A percentile compares a stretch with the other conserved stretches of the same genome.
phyloP scores from a whole-genome alignment of 2,888 invertebrate species.

The Chelonus formosanus region DNA sequence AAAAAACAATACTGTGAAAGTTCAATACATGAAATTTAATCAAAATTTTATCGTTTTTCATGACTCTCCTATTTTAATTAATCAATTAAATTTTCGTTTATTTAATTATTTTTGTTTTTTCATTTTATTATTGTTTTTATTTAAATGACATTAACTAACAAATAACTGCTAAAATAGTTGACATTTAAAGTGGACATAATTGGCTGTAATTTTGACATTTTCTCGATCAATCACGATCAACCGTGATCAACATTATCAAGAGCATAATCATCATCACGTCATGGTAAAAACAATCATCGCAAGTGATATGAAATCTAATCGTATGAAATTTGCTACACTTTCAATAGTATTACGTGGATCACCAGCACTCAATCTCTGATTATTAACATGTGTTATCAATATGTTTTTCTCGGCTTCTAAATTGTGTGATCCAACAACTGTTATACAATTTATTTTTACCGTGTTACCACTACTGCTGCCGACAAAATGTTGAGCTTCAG shows the following conservation, averaged over 20 bases:
- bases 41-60: background rate
- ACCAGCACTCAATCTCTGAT: constrained; percentile 53
- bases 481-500: constrained; percentile 48
- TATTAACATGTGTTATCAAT: constrained; percentile 50
- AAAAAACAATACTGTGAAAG: no score
- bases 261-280: constrained; percentile 26
- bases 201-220: constrained; percentile 7
- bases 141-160: constrained; percentile 7
- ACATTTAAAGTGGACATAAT: constrained; percentile 17
- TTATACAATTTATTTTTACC: constrained; percentile 49
- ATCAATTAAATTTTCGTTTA: no score
- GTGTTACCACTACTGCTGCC: constrained; percentile 40
- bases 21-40: no score
- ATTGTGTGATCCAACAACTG: constrained; percentile 49
- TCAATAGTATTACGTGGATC: constrained; percentile 42
- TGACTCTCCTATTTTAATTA: background rate
- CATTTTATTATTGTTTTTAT: constrained; percentile 18
- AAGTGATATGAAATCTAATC: constrained; percentile 6
- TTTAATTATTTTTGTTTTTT: background rate
- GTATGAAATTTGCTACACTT: constrained; percentile 10
- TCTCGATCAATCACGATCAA: background rate
- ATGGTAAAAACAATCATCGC: constrained; percentile 10
- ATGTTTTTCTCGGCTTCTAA: constrained; percentile 44
- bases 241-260: no score
- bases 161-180: constrained; percentile 7